phyloP scores from a whole-genome alignment of 1,140 invertebrate genomes.

The Nylanderia fulva region DNA sequence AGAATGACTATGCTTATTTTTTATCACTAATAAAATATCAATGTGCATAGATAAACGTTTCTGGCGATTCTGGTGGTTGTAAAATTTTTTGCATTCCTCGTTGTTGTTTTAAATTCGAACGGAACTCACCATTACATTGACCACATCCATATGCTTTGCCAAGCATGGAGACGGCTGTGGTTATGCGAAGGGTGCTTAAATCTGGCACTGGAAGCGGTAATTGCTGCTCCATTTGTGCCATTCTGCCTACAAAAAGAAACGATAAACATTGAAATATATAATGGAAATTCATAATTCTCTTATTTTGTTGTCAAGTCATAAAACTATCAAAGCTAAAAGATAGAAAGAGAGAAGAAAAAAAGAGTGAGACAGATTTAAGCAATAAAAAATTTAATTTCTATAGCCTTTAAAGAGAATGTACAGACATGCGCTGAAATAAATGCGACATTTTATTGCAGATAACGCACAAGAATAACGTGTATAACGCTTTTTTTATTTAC shows the following conservation, averaged over 20 bases:
- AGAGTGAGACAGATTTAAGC: slow-evolving; percentile 3
- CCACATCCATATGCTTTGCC: slow-evolving; percentile 88
- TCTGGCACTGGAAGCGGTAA: slow-evolving; percentile 86
- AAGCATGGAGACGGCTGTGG: slow-evolving; percentile 87
- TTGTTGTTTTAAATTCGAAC: slow-evolving; percentile 73
- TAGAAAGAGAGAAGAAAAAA: slow-evolving; percentile 6
- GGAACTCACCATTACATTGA: slow-evolving; percentile 85
- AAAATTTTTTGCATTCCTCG: neutral
- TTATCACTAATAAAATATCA: neutral
- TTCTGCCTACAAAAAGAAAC: slow-evolving; percentile 67
- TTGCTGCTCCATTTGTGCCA: slow-evolving; percentile 85
- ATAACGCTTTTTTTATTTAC: slow-evolving; percentile 64
- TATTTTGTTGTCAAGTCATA: neutral
- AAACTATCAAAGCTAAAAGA: slow-evolving; percentile 17
- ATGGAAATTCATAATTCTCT: neutral
- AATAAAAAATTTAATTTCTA: slow-evolving; percentile 17
- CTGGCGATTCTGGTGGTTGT: neutral
- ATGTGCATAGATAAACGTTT: neutral
- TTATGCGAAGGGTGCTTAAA: slow-evolving; percentile 86
- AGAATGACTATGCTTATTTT: neutral
- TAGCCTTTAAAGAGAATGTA: neutral
- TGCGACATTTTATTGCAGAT: neutral
- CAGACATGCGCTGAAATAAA: neutral
- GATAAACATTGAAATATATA: slow-evolving; percentile 22
- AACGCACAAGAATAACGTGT: slow-evolving; percentile 14